Base-by-base conservation (phyloP, 2,888 invertebrate genomes). In the Zelleria hepariella region DNA sequence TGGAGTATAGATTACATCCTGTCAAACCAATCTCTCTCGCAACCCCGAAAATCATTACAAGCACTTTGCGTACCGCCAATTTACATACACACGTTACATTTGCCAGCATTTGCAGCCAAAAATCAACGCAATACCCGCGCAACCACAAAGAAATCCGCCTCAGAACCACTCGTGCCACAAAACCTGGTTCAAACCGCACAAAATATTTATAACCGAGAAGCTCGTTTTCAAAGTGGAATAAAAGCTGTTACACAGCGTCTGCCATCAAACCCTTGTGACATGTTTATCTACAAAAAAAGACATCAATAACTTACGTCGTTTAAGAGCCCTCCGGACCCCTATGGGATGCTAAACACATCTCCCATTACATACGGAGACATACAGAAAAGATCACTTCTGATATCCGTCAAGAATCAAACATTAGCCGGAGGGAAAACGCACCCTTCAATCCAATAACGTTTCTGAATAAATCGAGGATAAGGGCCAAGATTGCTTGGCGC, bases 371-470 rank as follows among this genome's bases (percentile, higher is more conserved):
- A 67, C 66, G 63, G 61, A 63, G 65, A 64, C 63, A 69, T 56
- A 59, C 67, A 70, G 72, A 74, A 73, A 74, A 80, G 79, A 83
- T 81, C 82, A 74, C 82, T 80, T 84, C 80, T 77, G 82, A 79
- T 82, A 78, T 75, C 82, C 80, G 82, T 86, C 84, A 83, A 75
- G 81, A 81, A 86, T 86, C 83, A 84, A 84, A 82, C 81, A 78
- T 80, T 82, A 82, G 81, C 70, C 70, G 62, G 64, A 64, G 68
- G 67, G 58, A 56, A 61, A 58, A 59, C 62, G 61, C 59, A 65
- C 74, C 59, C 60, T 27, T 32, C 20, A 7, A 53, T 15, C n/a
- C 26, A 25, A 15, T 1, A 55, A 47, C 21, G 21, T 23, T 32
- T 53, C 32, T 64, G 57, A 67, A 67, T 64, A 59, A 49, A 57